phyloP scores from a whole-genome alignment of 37 sponge, comb jelly and placozoan species.

The Spongilla lacustris region DNA sequence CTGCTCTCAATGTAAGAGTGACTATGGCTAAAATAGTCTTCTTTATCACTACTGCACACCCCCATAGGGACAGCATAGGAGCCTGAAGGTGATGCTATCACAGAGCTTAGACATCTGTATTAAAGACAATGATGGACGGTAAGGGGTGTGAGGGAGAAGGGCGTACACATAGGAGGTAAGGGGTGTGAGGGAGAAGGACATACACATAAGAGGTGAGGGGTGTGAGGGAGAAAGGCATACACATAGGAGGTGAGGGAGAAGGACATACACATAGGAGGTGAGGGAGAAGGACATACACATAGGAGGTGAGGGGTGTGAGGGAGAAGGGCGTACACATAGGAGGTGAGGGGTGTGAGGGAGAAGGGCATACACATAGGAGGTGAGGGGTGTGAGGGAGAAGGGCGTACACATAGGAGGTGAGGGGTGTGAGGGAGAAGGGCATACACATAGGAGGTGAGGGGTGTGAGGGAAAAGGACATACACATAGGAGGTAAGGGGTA shows the following conservation, averaged over 20 bases:
- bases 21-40: neutral
- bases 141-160: neutral
- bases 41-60: neutral
- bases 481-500: no score
- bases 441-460: no score
- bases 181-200: neutral
- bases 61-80: slow-evolving; percentile 36
- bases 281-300: no score
- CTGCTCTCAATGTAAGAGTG: slow-evolving; percentile 62
- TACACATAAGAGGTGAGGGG: no score
- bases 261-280: no score
- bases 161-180: neutral
- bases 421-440: neutral
- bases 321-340: no score
- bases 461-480: no score
- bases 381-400: neutral
- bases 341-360: neutral
- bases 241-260: no score
- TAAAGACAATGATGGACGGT: slow-evolving; percentile 84
- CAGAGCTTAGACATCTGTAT: slow-evolving; percentile 39
- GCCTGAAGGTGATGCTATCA: slow-evolving; percentile 64
- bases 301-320: neutral
- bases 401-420: neutral
- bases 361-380: slow-evolving; percentile 74
- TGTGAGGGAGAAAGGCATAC: no score